Base-by-base conservation (phyloP, 2,113 vertebrate species). In the Polyodon spathula region DNA sequence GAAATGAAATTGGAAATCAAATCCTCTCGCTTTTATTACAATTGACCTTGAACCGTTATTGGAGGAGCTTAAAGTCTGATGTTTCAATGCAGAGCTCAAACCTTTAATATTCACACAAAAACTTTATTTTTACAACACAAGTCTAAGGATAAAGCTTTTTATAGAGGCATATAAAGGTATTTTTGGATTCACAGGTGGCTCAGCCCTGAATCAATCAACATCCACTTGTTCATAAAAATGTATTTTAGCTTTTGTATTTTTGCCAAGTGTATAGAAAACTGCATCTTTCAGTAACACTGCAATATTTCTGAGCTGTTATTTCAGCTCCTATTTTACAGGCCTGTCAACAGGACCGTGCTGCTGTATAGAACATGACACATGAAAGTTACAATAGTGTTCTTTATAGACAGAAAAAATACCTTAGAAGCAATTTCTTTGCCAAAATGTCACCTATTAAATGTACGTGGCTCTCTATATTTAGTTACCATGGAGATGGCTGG, bases 381-480 rank as follows among this genome's bases (percentile, higher is more conserved):
- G 84, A 87, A 88, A 89, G 86, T 17, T 78, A 68, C 73, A 74
- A 86, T 85, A 88, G 85, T 82, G 84, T 89, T 89, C 84, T 89
- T 90, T 89, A 84, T 76, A 81, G 83, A 37, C 80, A 85, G 37
- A 62, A 27, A 65, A 85, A 87, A 86, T 80, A 83, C 81, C 78
- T 86, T 82, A 88, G 81, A 87, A 88, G 84, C 83, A 89, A 87
- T 90, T 89, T 88, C 83, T 85, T 84, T 85, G 84, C 83, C 87
- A 86, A 86, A 90, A 90, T 89, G 89, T 90, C 87, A 86, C 86
- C 86, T 86, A 82, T 86, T 89, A 87, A 84, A 89, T 86, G 76
- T 88, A 88, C 87, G 81, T 83, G 77, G 76, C 80, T 86, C 78
- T 78, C 84, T 85, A 77, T 85, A 84, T 89, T 89, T 88, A 85